Base-by-base conservation (phyloP, 2,113 vertebrate genomes). In the Cricetomys ansorgei region DNA sequence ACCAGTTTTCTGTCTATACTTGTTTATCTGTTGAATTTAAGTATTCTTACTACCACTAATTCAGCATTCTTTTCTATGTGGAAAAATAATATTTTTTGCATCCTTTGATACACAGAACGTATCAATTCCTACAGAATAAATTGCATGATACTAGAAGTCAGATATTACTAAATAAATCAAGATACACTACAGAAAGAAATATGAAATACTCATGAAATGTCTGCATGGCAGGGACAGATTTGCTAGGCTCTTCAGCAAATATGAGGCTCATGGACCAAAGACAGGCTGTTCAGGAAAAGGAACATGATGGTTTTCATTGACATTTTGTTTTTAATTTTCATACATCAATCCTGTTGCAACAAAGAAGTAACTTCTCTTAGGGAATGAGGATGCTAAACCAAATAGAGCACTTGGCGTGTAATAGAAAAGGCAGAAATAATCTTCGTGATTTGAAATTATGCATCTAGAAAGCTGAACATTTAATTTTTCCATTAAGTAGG, bases 311-410 rank as follows among this genome's bases (percentile, higher is more conserved):
- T 88, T 79, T 79, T 55, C 13, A 27, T 70, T 50, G 73, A 53
- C 25, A 53, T 94, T 93, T 90, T 65, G 48, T 89, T 91, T 94
- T 37, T 92, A 86, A 93, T 6, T 93, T 69, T 92, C 17, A 31
- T 45, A 59, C 59, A 27, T 76, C 55, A 91, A 57, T 67, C 67
- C 27, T 79, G 37, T 1, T 92, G 25, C 64, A 57, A 79, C 91
- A 91, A 64, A 50, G 29, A 79, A 70, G 11, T 73, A 45, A 72
- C 10, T 67, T 87, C 21, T 57, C 8, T 96, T 76, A 79, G 29
- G 23, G 16, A 21, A 84, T n/a, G 43, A 83, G 37, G 1, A 13
- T 84, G 17, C 50, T 48, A 91, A 91, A 88, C 13, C 13, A 70
- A 70, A 75, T 27, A 91, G 48, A 84, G 69, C 19, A 87, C 19